Base-by-base conservation (phyloP, 30 jellyfish, hydroid and myxozoan species). In the Cassiopea andromeda region DNA sequence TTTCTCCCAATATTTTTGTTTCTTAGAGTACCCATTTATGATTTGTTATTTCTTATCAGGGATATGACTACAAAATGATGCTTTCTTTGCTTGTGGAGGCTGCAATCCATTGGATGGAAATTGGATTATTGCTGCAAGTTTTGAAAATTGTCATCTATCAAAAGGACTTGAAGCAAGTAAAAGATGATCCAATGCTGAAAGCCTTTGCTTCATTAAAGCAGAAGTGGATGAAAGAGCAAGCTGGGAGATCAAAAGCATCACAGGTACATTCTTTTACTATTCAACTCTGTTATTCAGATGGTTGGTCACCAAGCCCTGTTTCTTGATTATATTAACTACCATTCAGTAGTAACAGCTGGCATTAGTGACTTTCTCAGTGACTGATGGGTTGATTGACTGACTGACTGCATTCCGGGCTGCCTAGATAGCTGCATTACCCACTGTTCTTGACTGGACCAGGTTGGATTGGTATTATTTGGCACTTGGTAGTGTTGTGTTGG, bases 41-140 rank as follows among this genome's bases (percentile, higher is more conserved):
- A 27, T 27, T 27, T 27, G 38, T 27, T 27, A 27, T 27, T 27
- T 27, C 38, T 27, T 27, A 27, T 27, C 68, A 87, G 94, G 90
- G 90, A 50, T 44, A 69, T 78, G 79, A 59, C 58, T 50, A 44
- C n/a, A 59, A 68, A 1, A 19, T 54, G 54, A 77, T 87, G 43
- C 94, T 87, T 18, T 71, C 84, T 12, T 72, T 76, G 58, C 72
- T 77, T 18, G 89, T 87, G 44, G 90, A 87, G 27, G 87, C 94
- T 16, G 94, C 94, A 12, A 69, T 87, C 19, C 90, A 87, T 48
- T 87, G 94, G 94, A 77, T 87, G 94, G 80, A 87, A 70, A 69
- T 78, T 87, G 94, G 94, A 9, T 49, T 87, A 59, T 85, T 80
- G 44, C 69, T 87, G 27, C 74, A 49, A 46, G 47, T 78, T 13